Evolutionary conservation across 1,140 invertebrate genomes (phyloP).

Genomic region (Drosophila sechellia): DNA sequence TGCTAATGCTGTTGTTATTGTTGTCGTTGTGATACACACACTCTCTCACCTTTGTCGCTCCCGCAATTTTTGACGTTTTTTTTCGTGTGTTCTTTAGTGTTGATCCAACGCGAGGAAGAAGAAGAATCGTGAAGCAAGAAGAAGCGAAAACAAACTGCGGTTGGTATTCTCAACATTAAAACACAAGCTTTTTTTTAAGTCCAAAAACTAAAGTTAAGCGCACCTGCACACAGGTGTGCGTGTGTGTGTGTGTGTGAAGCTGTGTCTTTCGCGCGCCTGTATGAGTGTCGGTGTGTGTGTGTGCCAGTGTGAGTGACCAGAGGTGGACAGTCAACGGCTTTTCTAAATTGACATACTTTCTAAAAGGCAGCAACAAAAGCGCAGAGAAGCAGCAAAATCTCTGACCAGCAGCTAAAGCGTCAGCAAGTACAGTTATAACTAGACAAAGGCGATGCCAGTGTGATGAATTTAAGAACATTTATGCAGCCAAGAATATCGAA

Average conservation of each 20-base stretch:
- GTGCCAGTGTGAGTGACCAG: slow-evolving; percentile 31
- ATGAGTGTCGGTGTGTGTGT: slow-evolving; percentile 15
- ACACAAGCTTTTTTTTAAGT: slow-evolving; percentile 4
- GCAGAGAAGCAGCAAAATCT: slow-evolving; percentile 53
- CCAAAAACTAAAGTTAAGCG: slow-evolving; percentile 24
- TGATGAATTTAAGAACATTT: no score
- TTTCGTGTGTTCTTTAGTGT: slow-evolving; percentile 64
- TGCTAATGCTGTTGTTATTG: slow-evolving; percentile 23
- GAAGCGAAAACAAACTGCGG: slow-evolving; percentile 48
- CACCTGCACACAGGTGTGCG: slow-evolving; percentile 21
- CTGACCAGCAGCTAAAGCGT: slow-evolving; percentile 27
- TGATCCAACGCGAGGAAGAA: slow-evolving; percentile 23
- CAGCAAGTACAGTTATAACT: slow-evolving; percentile 33
- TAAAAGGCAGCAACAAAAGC: slow-evolving; percentile 66
- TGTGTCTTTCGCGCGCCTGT: background rate
- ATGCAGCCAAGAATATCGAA: no score
- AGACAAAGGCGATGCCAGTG: background rate
- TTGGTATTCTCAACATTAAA: slow-evolving; percentile 45
- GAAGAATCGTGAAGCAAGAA: slow-evolving; percentile 14
- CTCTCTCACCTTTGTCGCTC: slow-evolving; percentile 23
- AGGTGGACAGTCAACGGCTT: slow-evolving; percentile 76
- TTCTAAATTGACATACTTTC: slow-evolving; percentile 83
- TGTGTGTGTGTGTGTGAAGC: background rate
- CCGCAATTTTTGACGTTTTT: slow-evolving; percentile 53
- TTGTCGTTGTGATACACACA: slow-evolving; percentile 20